These are phyloP conservation scores for Pogonocherus hispidulus DNA, from an alignment of 2,888 invertebrate genomes.

Conservation along the genomic window DNA sequence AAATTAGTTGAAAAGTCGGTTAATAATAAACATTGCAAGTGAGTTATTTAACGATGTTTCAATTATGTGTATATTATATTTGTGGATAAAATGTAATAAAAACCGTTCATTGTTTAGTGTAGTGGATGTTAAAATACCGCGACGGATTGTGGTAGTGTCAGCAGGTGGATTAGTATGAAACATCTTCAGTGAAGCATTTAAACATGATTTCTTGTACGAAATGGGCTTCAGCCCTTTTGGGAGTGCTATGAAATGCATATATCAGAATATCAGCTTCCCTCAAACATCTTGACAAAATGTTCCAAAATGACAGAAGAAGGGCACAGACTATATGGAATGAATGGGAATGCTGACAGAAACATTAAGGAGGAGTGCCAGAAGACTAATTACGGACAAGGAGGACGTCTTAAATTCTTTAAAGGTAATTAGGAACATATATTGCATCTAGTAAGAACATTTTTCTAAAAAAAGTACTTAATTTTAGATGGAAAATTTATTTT, in stretches of 20 bases:
- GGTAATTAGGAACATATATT: slow-evolving; percentile 66
- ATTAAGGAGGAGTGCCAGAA: slow-evolving; percentile 69
- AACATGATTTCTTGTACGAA: slow-evolving; percentile 69
- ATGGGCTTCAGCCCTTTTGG: slow-evolving; percentile 68
- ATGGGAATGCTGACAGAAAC: slow-evolving; percentile 77
- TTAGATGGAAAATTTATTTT: slow-evolving; percentile 92
- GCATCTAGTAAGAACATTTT: slow-evolving; percentile 11
- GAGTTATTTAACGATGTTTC: slow-evolving; percentile 39
- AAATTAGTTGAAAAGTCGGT: slow-evolving; percentile 53
- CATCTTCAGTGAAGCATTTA: slow-evolving; percentile 56
- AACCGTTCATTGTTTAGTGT: slow-evolving; percentile 52
- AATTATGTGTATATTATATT: slow-evolving; percentile 46
- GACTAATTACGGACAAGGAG: slow-evolving; percentile 73
- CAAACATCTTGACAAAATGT: slow-evolving; percentile 81
- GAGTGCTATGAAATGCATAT: slow-evolving; percentile 78
- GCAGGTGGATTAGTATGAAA: slow-evolving; percentile 66
- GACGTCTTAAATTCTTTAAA: slow-evolving; percentile 86
- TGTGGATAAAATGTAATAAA: slow-evolving; percentile 47
- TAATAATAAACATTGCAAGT: slow-evolving; percentile 51
- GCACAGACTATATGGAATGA: slow-evolving; percentile 80
- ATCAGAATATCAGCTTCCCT: slow-evolving; percentile 71
- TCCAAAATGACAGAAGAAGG: slow-evolving; percentile 77
- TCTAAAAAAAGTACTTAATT: slow-evolving; percentile 49
- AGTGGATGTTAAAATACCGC: slow-evolving; percentile 59
- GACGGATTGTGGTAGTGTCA: slow-evolving; percentile 62